These are phyloP conservation scores for Silurus glanis DNA, from an alignment of 2,113 vertebrate species.

Conservation along the genomic window DNA sequence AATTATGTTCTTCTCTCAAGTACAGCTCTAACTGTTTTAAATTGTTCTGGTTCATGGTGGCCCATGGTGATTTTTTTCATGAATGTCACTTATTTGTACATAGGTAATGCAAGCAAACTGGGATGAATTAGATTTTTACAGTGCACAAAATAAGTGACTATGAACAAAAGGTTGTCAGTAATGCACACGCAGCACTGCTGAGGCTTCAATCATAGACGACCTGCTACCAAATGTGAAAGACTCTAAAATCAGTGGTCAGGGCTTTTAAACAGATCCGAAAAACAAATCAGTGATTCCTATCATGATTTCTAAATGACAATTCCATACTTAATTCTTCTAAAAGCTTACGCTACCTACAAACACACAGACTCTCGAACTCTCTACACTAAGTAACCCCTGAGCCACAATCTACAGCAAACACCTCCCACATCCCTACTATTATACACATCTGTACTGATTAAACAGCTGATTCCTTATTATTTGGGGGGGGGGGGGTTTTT, in stretches of 20 bases:
- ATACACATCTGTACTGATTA: not conserved
- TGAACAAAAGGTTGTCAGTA: not conserved
- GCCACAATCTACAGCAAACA: conserved; percentile 2
- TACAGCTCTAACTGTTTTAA: not conserved
- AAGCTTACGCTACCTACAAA: not conserved
- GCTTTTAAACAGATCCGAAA: not conserved
- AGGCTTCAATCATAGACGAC: not conserved
- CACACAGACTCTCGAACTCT: not conserved
- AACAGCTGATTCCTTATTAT: not conserved
- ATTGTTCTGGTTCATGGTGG: not conserved
- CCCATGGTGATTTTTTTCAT: not conserved
- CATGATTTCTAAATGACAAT: not conserved
- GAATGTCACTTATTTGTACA: not conserved
- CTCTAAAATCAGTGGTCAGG: not conserved
- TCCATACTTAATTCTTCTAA: not conserved
- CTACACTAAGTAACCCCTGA: not conserved
- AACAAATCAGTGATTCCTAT: not conserved
- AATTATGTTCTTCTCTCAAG: not conserved
- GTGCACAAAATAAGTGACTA: not conserved
- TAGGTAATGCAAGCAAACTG: too few relatives aligned
- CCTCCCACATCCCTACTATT: not conserved
- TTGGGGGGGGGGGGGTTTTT: not conserved
- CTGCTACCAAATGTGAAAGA: too few relatives aligned
- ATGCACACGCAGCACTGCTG: not conserved
- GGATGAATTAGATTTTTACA: not conserved